These are phyloP conservation scores for Graptemys geographica DNA, from an alignment of 2,797 vertebrate genomes.

Conservation along the genomic window DNA sequence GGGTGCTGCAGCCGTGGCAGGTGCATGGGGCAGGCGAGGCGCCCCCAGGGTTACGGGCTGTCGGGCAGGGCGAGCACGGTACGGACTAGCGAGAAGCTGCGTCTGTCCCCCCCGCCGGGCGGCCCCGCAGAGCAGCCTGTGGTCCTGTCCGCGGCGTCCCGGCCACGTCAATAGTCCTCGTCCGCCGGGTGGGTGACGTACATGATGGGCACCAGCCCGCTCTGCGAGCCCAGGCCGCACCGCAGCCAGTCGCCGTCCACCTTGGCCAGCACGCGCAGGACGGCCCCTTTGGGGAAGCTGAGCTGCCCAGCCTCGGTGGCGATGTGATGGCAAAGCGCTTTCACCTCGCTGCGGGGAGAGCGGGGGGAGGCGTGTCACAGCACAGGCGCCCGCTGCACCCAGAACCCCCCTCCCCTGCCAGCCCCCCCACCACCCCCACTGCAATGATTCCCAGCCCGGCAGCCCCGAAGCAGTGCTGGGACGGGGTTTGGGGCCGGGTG, in stretches of 20 bases:
- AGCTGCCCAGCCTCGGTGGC: constrained; percentile 92
- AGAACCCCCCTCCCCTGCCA: not conserved
- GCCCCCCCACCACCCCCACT: not conserved
- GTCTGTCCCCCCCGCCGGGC: constrained; percentile 22
- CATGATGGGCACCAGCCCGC: constrained; percentile 92
- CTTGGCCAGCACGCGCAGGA: constrained; percentile 86
- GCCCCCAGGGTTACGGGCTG: constrained; percentile 43
- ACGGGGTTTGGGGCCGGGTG: too few species aligned
- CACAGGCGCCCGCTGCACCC: not conserved
- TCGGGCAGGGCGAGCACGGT: constrained; percentile 52
- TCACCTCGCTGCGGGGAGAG: constrained; percentile 86
- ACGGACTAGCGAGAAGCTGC: constrained; percentile 61
- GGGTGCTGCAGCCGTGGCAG: constrained; percentile 46
- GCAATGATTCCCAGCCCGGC: too few species aligned
- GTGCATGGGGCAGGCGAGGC: constrained; percentile 56
- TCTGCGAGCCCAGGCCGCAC: constrained; percentile 85
- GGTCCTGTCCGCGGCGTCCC: constrained; percentile 35
- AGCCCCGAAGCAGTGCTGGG: too few species aligned
- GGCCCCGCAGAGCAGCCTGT: not conserved
- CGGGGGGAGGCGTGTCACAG: constrained; percentile 10
- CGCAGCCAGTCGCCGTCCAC: constrained; percentile 91
- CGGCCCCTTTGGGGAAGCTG: constrained; percentile 93
- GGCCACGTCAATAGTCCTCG: constrained; percentile 60
- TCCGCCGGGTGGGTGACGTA: constrained; percentile 86
- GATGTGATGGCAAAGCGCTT: constrained; percentile 91